Conservation (phyloP, 2,113 vertebrate genomes). For the Myxocyprinus asiaticus region DNA sequence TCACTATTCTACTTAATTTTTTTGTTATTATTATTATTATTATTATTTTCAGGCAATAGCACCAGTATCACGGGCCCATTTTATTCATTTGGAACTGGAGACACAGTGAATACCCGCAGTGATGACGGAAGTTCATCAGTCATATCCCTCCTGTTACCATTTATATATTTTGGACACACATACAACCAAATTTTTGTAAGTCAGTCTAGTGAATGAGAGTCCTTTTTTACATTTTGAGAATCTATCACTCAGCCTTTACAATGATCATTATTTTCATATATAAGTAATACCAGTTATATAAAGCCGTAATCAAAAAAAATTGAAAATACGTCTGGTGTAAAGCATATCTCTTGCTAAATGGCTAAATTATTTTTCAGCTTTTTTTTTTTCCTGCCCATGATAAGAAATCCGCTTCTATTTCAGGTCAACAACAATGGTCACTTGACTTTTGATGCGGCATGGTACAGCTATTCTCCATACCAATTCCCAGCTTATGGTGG, state of each 20-base stretch:
- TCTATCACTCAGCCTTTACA: too few species aligned
- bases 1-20: too few species aligned
- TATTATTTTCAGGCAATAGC: slow-evolving; percentile 1
- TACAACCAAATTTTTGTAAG: slow-evolving; percentile 27
- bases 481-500: slow-evolving; percentile 28
- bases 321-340: neutral
- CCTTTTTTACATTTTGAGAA: too few species aligned
- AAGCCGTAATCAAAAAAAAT: too few species aligned
- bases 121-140: slow-evolving; percentile 38
- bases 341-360: neutral
- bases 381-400: neutral
- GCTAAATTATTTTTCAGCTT: neutral
- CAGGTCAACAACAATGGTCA: slow-evolving; percentile 50
- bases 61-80: neutral
- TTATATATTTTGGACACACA: slow-evolving; percentile 26
- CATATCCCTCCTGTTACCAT: slow-evolving; percentile 23
- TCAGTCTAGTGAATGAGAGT: neutral
- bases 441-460: slow-evolving; percentile 39
- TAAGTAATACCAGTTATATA: too few species aligned
- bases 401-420: neutral
- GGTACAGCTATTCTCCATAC: neutral
- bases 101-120: neutral
- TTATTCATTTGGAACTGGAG: slow-evolving; percentile 37
- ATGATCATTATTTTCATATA: too few species aligned
- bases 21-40: too few species aligned